Evolutionary conservation across 2,888 invertebrate genomes (phyloP), one percentile per base, ranked within the genome.

Genomic region (Dilophus febrilis): DNA sequence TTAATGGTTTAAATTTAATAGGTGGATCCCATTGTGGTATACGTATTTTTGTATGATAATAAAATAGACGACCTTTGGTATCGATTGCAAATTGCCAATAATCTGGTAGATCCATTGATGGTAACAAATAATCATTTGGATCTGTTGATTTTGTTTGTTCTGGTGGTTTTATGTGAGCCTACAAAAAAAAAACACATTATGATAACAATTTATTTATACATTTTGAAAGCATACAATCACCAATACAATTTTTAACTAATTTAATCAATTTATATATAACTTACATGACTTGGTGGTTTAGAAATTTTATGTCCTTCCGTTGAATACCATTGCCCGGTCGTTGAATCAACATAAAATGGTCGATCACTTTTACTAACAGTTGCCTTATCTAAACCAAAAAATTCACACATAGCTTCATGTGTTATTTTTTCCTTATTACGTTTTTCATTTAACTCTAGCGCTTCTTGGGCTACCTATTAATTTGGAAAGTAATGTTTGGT

Each of bases 41-140:
- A 7, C 85, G 66, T 37, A 77, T 67, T 57, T 77, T 80, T 2
- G 78, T 67, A 58, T 95, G 90, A 64, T 92, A 97, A 65, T 90
- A 97, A 61, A 92, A 95, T 1, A 78, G 72, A 46, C 88, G 72
- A 0, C 92, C 92, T 40, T 81, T 77, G 3, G 70, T 64, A 56
- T 92, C 91, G 44, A 72, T 68, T 1, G 86, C 82, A 50, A 77
- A 79, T 51, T 85, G 83, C 95, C 95, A 97, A 54, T 80, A 73
- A 0, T 81, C 79, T 1, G 90, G 88, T 42, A 92, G 62, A 48
- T 78, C 71, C 26, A 69, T 66, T 1, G 68, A 66, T 0, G 71
- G 62, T 19, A 62, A 42, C 35, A 51, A 51, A 44, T 63, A 63
- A 38, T 59, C 58, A 26, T 49, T 50, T 0, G 53, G 51, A 47